Evolutionary conservation across 2,113 vertebrate genomes (phyloP).

Genomic region (Tricholaema leucomelas): DNA sequence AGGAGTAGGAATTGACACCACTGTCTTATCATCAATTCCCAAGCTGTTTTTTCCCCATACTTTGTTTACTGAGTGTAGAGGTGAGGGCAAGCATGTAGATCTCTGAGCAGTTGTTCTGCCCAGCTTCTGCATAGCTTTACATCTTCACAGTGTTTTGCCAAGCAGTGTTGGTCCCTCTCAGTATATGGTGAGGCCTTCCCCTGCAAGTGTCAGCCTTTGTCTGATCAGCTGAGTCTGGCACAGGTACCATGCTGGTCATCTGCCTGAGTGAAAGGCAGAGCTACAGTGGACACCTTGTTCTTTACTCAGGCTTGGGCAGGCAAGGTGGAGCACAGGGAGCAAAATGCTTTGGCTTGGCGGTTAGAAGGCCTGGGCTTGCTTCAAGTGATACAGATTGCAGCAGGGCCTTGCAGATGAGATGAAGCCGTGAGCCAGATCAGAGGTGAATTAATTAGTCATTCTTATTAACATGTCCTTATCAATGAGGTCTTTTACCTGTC

Average conservation of each 20-base stretch:
- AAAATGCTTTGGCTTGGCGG: neutral
- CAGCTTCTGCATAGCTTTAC: neutral
- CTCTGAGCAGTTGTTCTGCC: neutral
- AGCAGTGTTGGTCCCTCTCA: neutral
- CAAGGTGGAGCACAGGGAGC: neutral
- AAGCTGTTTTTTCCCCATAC: neutral
- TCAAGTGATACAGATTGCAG: neutral
- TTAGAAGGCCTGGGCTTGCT: neutral
- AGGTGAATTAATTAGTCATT: neutral
- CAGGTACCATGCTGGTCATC: neutral
- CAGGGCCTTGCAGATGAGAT: neutral
- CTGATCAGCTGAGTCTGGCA: neutral
- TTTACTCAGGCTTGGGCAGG: neutral
- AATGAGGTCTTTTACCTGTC: neutral
- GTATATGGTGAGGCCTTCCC: neutral
- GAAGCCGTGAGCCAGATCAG: neutral
- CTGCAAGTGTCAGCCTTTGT: neutral
- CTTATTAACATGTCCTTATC: neutral
- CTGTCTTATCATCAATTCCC: neutral
- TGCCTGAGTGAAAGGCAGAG: neutral
- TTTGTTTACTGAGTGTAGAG: neutral
- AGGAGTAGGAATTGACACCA: neutral
- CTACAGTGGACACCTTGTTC: neutral
- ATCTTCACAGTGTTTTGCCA: neutral
- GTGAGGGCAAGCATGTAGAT: neutral